Evolutionary conservation across 2,888 invertebrate genomes (phyloP), one percentile per base, ranked within the genome.

Genomic region (Pachycephus smyrnensis): DNA sequence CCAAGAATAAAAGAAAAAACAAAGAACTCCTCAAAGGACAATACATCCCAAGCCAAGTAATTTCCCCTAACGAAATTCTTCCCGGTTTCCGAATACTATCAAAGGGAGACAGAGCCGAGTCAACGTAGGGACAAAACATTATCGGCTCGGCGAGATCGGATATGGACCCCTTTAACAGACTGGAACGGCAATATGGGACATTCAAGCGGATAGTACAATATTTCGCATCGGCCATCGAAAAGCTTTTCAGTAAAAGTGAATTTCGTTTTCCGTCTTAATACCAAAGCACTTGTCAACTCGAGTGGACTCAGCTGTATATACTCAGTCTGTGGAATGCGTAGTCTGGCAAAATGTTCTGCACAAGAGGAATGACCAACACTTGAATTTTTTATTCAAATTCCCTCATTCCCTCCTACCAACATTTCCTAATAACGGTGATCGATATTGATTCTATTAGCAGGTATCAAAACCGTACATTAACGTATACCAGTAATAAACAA

Each of bases 131-230:
- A 81, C 82, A 80, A 83, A 84, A 84, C 75, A 82, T 85, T 55
- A 73, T 73, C 82, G 73, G 73, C 75, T 71, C 73, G 76, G 77
- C 79, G 80, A 82, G 84, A 86, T 87, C 84, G 86, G 85, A 86
- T 86, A 86, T 87, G 86, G 87, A 86, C 87, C 88, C 85, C 90
- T 90, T 90, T 90, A 90, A 90, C 87, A 79, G 84, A 84, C 83
- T 84, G 86, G 83, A 88, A 86, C 84, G 84, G 86, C 87, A 90
- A 90, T 89, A 86, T 87, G 85, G 90, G 86, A 84, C 89, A 88
- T 90, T 90, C 86, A 90, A 90, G 90, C 89, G 84, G 90, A 90
- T 90, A 88, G 89, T 35, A 85, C 89, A 81, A 87, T 86, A 86
- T 88, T 84, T 80, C 82, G 73, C 35, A 31, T 23, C 55, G 23